phyloP scores from a whole-genome alignment of 2,888 invertebrate genomes.

The Aphidoletes aphidimyza region DNA sequence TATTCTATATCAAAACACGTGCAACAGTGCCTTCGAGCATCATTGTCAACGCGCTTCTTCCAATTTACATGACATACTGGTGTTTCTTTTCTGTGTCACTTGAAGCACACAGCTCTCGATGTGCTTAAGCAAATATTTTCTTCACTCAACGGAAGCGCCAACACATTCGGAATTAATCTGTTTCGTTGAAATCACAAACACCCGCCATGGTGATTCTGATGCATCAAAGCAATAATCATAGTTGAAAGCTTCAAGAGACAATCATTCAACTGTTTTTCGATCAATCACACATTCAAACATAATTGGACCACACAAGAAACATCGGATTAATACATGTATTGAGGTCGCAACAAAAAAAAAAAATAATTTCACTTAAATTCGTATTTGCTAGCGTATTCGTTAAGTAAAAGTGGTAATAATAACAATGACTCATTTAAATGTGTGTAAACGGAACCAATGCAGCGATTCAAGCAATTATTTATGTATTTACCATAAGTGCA shows the following conservation, averaged over 20 bases:
- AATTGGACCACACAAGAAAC: neutral
- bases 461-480: conserved; percentile 2
- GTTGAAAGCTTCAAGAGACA: neutral
- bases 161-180: neutral
- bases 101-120: neutral
- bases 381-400: too few species aligned
- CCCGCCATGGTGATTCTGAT: too few species aligned
- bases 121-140: conserved; percentile 20
- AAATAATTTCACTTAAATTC: too few species aligned
- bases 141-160: neutral
- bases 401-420: neutral
- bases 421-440: neutral
- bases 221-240: neutral
- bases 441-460: neutral
- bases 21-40: neutral
- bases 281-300: neutral
- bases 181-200: neutral
- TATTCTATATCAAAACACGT: conserved; percentile 11
- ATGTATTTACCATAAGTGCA: neutral
- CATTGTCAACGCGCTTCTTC: neutral
- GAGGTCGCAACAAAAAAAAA: too few species aligned
- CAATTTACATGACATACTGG: conserved; percentile 6
- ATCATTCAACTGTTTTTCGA: neutral
- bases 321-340: too few species aligned
- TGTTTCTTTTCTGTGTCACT: neutral